Evolutionary conservation across 2,888 invertebrate genomes (phyloP), one percentile per base, ranked within the genome.

Genomic region (Apodemia zela): DNA sequence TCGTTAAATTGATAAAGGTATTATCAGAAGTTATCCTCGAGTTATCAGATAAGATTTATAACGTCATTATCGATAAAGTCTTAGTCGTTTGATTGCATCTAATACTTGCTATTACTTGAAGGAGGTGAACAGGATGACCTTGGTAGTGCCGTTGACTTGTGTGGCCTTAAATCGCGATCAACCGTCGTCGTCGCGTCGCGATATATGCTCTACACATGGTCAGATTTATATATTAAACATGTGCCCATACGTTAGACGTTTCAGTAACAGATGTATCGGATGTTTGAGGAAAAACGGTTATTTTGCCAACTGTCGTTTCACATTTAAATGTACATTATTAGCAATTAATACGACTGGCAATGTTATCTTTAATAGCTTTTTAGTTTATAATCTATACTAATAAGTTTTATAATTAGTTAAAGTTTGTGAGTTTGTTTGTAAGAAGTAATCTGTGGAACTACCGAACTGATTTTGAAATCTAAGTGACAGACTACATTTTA

Each of bases 91-190:
- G 71, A 73, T 74, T 79, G 81, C 78, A 80, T 70, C 71, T 71
- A 76, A 67, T 72, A 77, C 75, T 76, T 72, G 73, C 45, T 45
- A 76, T 75, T 73, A 75, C 76, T 77, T 73, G 73, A 71, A 73
- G 72, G 74, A 74, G 76, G 73, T 80, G 81, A 77, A 73, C 80
- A 75, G 70, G 68, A 58, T 75, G 89, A 82, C 90, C 89, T 89
- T 89, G 90, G 78, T 82, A 78, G 77, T 84, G 88, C 82, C 89
- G 85, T 88, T 90, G 89, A 90, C 89, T 88, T 77, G 76, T 69
- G 75, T 66, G 70, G 71, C 84, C 84, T 84, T 79, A 81, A 85
- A 85, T 84, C 82, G 78, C 79, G 77, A 75, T 81, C 77, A 65
- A 66, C 69, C 69, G 69, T 60, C 68, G 64, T 69, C 69, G 67